Conservation (phyloP, 2,113 vertebrate species). For the Leptodactylus fuscus region DNA sequence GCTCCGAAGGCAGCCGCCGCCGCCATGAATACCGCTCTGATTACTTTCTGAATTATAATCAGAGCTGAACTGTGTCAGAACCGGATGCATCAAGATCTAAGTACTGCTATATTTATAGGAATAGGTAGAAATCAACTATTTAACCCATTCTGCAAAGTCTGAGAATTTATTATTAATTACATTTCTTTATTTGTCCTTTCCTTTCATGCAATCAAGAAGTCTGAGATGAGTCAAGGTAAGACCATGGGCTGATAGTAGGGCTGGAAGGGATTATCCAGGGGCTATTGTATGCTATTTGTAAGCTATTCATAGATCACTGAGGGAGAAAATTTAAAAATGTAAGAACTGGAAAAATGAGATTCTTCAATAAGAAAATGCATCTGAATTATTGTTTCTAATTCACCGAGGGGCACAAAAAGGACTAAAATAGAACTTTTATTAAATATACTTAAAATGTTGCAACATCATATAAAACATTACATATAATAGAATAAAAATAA, state of each 20-base stretch:
- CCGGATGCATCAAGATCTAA: not conserved
- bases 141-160: not conserved
- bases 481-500: too few relatives aligned
- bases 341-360: too few relatives aligned
- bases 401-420: too few relatives aligned
- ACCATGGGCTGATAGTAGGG: too few relatives aligned
- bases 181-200: not conserved
- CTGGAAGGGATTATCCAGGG: not conserved
- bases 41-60: not conserved
- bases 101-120: not conserved
- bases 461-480: too few relatives aligned
- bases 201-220: not conserved
- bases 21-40: not conserved
- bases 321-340: not conserved
- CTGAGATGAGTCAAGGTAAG: constrained; percentile 47
- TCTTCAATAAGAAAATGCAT: too few relatives aligned
- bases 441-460: too few relatives aligned
- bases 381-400: too few relatives aligned
- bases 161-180: too few relatives aligned
- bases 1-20: not conserved
- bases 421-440: too few relatives aligned
- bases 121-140: not conserved
- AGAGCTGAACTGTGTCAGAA: not conserved
- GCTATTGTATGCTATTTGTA: not conserved
- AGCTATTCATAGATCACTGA: not conserved